Base-by-base conservation (phyloP, 1,140 invertebrate species). In the Papilio xuthus region DNA sequence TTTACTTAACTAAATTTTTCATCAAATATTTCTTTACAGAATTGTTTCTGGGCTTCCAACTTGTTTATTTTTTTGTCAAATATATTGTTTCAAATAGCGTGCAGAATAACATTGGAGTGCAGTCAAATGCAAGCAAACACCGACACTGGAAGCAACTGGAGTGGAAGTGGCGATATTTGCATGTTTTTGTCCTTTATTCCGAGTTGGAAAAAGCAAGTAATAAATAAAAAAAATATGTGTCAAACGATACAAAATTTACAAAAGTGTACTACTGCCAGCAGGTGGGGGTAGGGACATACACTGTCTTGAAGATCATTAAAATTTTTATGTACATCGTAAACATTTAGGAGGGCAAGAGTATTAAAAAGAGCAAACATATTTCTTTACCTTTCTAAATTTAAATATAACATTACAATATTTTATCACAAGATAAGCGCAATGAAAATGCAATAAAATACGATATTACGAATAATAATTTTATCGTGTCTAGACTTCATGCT, bases 141-240 rank as follows among this genome's bases (percentile, higher is more conserved):
- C 60, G 60, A 67, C 60, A 67, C 60, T 67, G 60, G 26, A 67
- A 67, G 60, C 60, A 67, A 67, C 60, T 67, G 60, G 60, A 67
- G 60, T 67, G 60, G 60, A 67, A 67, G 60, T 28, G 4, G 60
- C 4, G 60, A 67, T 67, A 67, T 67, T 67, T 67, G 60, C 60
- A 67, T 67, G 60, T 67, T 67, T 67, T 67, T 67, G 23, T 67
- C 60, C 60, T 67, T 67, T 28, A 67, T 67, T 67, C 26, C 4
- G 13, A 67, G 26, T 28, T 67, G 23, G 26, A 28, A 67, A 15
- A 15, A 12, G 60, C 13, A 67, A 67, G 18, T 53, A 67, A 28
- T 32, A 28, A 67, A 28, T 28, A 28, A 67, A 6, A 3, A 18
- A 18, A 67, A 28, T 67, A 13, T 28, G 28, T 12, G 23, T 15